These are phyloP conservation scores for Cryptocephalus primarius DNA, from an alignment of 2,888 invertebrate species.

Conservation along the genomic window DNA sequence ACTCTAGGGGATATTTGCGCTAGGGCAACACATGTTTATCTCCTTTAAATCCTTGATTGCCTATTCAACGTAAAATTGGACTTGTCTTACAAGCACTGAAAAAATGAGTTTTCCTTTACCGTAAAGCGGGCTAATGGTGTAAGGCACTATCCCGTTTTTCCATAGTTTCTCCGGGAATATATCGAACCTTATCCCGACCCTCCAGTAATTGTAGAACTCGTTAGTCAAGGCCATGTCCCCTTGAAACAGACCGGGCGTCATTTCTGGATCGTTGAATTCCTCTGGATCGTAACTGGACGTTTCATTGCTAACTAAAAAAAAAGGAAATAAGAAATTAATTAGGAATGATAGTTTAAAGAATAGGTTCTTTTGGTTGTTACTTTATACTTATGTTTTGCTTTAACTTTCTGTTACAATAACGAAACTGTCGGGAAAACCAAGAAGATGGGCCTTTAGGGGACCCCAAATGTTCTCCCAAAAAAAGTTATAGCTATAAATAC, in stretches of 20 bases:
- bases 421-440: no score
- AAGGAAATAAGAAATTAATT: not conserved
- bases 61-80: no score
- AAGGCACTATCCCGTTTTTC: constrained; percentile 54
- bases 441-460: no score
- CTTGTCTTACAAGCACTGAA: no score
- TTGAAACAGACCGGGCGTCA: constrained; percentile 53
- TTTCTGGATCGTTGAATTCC: constrained; percentile 48
- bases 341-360: not conserved
- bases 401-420: no score
- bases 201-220: constrained; percentile 47
- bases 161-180: constrained; percentile 54
- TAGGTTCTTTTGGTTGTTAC: not conserved
- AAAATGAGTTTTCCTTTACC: constrained; percentile 35
- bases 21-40: no score
- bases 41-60: no score
- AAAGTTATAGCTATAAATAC: no score
- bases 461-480: no score
- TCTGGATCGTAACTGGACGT: constrained; percentile 12
- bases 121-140: constrained; percentile 51
- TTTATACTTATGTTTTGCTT: no score
- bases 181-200: constrained; percentile 54
- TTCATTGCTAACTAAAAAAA: constrained; percentile 10
- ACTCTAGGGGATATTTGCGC: no score
- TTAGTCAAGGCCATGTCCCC: constrained; percentile 58